phyloP scores from a whole-genome alignment of 2,797 vertebrate genomes.

The Sandelia bainsii region DNA sequence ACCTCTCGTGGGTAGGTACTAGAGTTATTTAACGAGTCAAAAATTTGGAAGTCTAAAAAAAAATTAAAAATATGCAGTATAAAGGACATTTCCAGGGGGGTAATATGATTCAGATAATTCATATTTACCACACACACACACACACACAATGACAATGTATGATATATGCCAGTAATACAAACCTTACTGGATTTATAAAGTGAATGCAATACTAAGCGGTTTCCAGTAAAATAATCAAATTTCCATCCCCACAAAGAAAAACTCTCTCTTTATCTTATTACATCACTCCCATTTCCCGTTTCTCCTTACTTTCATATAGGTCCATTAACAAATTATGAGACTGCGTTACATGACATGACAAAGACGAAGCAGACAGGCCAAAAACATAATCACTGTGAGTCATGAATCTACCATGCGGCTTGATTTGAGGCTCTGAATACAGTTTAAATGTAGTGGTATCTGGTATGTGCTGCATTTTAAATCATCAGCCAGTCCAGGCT shows the following conservation, averaged over 20 bases:
- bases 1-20: no score
- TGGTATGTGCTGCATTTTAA: neutral
- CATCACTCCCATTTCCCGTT: neutral
- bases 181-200: neutral
- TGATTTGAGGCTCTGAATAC: neutral
- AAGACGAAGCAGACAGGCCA: neutral
- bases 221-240: neutral
- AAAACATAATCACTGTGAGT: neutral
- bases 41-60: constrained; percentile 3
- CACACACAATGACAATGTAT: neutral
- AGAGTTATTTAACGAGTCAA: constrained; percentile 21
- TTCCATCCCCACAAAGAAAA: neutral
- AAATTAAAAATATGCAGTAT: constrained; percentile 3
- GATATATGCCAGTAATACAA: no score
- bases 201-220: neutral
- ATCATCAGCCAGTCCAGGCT: neutral
- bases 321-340: no score
- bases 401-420: neutral
- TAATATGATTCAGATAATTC: constrained; percentile 18
- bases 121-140: constrained; percentile 9
- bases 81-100: neutral
- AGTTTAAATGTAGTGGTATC: neutral
- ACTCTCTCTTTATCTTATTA: neutral
- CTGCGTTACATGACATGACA: neutral
- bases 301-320: no score